Evolutionary conservation across 2,113 vertebrate species (phyloP).

Genomic region (Rhinolophus ferrumequinum): DNA sequence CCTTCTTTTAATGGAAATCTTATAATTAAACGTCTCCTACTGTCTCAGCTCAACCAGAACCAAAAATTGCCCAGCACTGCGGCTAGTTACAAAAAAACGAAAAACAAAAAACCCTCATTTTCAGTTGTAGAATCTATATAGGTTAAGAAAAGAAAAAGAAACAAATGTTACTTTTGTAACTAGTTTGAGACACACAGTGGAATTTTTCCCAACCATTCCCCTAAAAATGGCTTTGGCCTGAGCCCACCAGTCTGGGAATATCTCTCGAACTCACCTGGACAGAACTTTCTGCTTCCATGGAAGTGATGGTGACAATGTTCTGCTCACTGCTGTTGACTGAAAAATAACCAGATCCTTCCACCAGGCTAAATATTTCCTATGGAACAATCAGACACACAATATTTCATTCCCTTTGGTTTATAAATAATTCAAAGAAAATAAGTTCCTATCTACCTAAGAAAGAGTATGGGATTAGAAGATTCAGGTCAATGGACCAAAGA

Average conservation of each 20-base stretch:
- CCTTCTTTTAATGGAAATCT: neutral
- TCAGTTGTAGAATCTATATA: neutral
- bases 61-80: neutral
- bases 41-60: neutral
- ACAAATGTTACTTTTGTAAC: neutral
- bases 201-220: neutral
- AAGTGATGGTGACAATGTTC: conserved; percentile 75
- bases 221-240: neutral
- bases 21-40: conserved; percentile 5
- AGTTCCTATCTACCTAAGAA: neutral
- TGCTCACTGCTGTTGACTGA: conserved; percentile 78
- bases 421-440: conserved; percentile 38
- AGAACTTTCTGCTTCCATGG: conserved; percentile 79
- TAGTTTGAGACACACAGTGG: neutral
- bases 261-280: conserved; percentile 77
- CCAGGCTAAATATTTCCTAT: conserved; percentile 82
- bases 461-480: neutral
- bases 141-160: neutral
- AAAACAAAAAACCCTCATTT: neutral
- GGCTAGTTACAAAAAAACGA: neutral
- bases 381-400: conserved; percentile 29
- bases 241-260: neutral
- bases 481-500: neutral
- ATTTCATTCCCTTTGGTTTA: neutral
- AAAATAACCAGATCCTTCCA: conserved; percentile 87